These are phyloP conservation scores for Phyto melanocephala DNA, from an alignment of 2,888 invertebrate species.

Conservation along the genomic window DNA sequence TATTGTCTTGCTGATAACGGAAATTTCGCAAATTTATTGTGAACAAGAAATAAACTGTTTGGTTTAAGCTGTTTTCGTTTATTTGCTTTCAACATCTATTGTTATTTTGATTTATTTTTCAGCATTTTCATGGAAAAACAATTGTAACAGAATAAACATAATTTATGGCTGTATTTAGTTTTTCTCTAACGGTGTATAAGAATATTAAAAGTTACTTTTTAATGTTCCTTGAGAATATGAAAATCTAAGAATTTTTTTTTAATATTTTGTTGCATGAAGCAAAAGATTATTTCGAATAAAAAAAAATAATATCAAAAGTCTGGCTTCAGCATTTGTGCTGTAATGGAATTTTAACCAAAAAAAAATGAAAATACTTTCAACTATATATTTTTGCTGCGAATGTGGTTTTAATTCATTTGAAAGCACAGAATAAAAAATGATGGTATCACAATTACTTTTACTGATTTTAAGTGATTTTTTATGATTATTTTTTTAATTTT, in stretches of 20 bases:
- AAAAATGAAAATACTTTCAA: conserved; percentile 1
- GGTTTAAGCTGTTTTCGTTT: not conserved
- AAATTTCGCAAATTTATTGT: not conserved
- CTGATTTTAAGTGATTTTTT: conserved; percentile 40
- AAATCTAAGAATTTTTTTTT: not conserved
- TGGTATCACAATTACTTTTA: too few relatives aligned
- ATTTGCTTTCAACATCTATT: not conserved
- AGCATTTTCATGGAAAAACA: not conserved
- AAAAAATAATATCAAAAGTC: not conserved
- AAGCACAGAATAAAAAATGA: not conserved
- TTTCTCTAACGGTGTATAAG: not conserved
- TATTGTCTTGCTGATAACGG: not conserved
- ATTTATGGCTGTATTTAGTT: not conserved
- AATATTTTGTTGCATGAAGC: not conserved
- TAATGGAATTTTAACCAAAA: conserved; percentile 19
- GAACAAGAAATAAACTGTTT: not conserved
- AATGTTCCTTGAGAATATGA: too few relatives aligned
- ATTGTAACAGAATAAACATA: not conserved
- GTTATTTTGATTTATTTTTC: conserved; percentile 19
- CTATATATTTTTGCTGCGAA: not conserved
- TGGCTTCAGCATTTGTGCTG: not conserved
- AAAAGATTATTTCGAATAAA: not conserved
- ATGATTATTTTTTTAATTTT: too few relatives aligned
- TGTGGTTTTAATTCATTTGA: conserved; percentile 15
- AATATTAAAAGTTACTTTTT: not conserved